Conservation (phyloP, 2,113 vertebrate genomes). For the Coptodon bakossiorum region DNA sequence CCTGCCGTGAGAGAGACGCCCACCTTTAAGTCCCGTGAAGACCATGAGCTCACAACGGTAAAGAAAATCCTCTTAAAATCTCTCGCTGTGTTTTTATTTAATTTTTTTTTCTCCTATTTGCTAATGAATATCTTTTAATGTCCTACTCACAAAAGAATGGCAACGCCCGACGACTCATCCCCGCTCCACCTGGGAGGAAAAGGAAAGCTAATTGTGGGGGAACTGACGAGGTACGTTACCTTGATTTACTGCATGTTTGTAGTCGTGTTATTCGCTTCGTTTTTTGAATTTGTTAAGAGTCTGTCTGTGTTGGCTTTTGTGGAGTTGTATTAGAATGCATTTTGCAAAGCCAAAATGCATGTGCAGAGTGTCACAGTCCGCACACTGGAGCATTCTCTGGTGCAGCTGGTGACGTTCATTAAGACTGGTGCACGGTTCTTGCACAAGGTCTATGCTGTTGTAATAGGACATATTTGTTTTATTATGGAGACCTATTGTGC, state of each 20-base stretch:
- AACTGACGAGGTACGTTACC: constrained; percentile 77
- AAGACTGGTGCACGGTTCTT: neutral
- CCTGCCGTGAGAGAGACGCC: constrained; percentile 70
- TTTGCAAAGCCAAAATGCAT: neutral
- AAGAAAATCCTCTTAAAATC: neutral
- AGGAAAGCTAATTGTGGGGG: constrained; percentile 84
- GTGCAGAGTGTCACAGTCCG: neutral
- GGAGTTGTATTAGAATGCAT: neutral
- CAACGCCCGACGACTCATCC: constrained; percentile 74
- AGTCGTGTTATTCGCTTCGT: neutral
- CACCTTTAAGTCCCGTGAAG: constrained; percentile 72
- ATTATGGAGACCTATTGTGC: neutral
- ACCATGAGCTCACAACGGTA: constrained; percentile 74
- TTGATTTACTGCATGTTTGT: neutral
- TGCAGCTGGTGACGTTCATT: neutral
- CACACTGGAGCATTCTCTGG: neutral
- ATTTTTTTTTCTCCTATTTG: neutral
- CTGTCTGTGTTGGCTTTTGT: neutral
- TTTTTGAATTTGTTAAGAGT: neutral
- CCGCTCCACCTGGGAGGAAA: constrained; percentile 83
- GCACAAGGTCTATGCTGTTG: neutral
- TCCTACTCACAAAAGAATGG: constrained; percentile 72
- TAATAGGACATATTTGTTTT: neutral
- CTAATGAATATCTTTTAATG: neutral
- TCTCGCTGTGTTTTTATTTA: neutral